phyloP scores from a whole-genome alignment of 2,797 vertebrate genomes.

The Lagocephalus sceleratus region DNA sequence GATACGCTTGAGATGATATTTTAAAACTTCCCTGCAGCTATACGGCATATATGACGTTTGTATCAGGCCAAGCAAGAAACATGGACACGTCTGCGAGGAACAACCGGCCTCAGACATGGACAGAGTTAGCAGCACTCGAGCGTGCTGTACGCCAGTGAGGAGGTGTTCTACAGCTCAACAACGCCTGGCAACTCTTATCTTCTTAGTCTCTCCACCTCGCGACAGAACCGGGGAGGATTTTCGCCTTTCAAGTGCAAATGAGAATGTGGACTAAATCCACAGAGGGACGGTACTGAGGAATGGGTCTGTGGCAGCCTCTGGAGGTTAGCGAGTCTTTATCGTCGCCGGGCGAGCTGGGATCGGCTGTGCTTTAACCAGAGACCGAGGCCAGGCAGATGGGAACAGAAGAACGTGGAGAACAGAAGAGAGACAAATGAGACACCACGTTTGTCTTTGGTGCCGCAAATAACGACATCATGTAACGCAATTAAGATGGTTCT shows the following conservation, averaged over 20 bases:
- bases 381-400: slow-evolving; percentile 4
- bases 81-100: slow-evolving; percentile 10
- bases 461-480: slow-evolving; percentile 47
- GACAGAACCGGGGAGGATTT: slow-evolving; percentile 47
- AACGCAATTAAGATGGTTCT: slow-evolving; percentile 37
- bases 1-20: no score
- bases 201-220: slow-evolving; percentile 47
- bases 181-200: slow-evolving; percentile 47
- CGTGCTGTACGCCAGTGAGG: slow-evolving; percentile 10
- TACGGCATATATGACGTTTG: no score
- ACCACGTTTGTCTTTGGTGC: slow-evolving; percentile 19
- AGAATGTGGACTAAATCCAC: slow-evolving; percentile 62
- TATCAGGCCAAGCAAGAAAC: slow-evolving; percentile 3
- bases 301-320: slow-evolving; percentile 39
- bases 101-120: slow-evolving; percentile 16
- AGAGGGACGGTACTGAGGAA: slow-evolving; percentile 44
- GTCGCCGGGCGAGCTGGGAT: slow-evolving; percentile 21
- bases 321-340: slow-evolving; percentile 36
- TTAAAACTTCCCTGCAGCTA: no score
- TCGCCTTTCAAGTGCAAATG: slow-evolving; percentile 70
- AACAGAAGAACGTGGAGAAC: slow-evolving; percentile 9
- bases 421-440: background rate
- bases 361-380: slow-evolving; percentile 38
- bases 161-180: slow-evolving; percentile 12
- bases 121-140: slow-evolving; percentile 19